Percentiles rank a stretch among this genome's conserved stretches.
These are phyloP conservation scores for Carassius carassius DNA, from an alignment of 2,113 vertebrate species.

Conservation along the genomic window DNA sequence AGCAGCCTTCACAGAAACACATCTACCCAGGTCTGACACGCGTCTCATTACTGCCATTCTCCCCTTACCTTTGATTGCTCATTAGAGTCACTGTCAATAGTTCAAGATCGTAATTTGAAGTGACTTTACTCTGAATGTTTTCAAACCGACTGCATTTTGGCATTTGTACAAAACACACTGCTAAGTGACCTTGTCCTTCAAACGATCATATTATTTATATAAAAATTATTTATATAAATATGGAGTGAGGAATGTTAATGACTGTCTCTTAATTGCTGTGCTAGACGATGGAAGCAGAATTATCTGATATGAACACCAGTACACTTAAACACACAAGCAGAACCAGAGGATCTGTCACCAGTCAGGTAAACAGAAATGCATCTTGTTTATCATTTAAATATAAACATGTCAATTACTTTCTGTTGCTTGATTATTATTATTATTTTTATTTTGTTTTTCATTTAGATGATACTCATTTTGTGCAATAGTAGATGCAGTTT, in stretches of 20 bases:
- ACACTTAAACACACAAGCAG: slow-evolving; percentile 36
- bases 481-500: background rate
- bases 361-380: slow-evolving; percentile 59
- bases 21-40: slow-evolving; percentile 56
- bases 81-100: background rate
- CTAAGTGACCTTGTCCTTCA: background rate
- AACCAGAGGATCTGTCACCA: slow-evolving; percentile 63
- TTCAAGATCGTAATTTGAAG: background rate
- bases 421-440: background rate
- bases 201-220: too few relatives aligned
- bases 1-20: background rate
- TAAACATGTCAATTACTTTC: background rate
- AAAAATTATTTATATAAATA: too few relatives aligned
- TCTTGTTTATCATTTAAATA: background rate
- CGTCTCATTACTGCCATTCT: background rate
- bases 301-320: slow-evolving; percentile 18
- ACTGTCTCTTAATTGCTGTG: slow-evolving; percentile 11
- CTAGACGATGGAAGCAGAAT: slow-evolving; percentile 37
- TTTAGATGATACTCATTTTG: background rate
- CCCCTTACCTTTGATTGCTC: background rate
- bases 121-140: background rate
- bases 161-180: background rate
- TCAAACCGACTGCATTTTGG: background rate
- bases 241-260: background rate
- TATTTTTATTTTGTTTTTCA: background rate